These are phyloP conservation scores for Folsomia manolachei DNA, from an alignment of 2,888 invertebrate genomes.

Conservation along the genomic window DNA sequence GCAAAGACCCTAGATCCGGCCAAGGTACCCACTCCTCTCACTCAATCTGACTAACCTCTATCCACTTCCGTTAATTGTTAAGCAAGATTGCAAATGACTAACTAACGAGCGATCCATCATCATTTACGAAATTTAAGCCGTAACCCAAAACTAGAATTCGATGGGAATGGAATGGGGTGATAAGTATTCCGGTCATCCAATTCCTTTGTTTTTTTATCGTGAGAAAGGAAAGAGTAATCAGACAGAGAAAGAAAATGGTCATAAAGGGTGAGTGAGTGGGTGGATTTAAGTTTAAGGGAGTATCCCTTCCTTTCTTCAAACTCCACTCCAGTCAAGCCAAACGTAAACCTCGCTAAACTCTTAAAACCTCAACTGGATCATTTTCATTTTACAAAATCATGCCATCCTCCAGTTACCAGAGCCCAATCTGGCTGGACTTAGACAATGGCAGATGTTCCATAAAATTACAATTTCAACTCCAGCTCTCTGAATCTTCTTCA, in stretches of 20 bases:
- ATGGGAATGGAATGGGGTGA: not conserved
- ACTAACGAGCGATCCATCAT: not conserved
- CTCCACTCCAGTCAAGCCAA: not conserved
- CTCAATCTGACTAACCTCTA: not conserved
- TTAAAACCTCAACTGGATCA: no score
- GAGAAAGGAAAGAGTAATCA: not conserved
- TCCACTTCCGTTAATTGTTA: not conserved
- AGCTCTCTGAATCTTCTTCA: not conserved
- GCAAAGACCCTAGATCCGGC: no score
- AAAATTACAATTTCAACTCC: not conserved
- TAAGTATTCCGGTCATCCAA: no score
- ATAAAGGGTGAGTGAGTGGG: not conserved
- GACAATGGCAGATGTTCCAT: constrained; percentile 6
- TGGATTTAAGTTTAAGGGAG: not conserved
- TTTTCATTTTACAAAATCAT: not conserved
- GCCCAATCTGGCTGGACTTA: not conserved
- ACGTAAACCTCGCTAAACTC: no score
- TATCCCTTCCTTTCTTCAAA: not conserved
- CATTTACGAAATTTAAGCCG: not conserved
- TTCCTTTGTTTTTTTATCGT: not conserved
- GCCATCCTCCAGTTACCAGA: not conserved
- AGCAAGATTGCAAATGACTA: not conserved
- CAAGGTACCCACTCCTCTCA: not conserved
- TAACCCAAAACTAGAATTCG: no score
- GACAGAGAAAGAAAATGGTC: not conserved